Conservation (phyloP, 1,140 invertebrate genomes). For the Hormaphis cornu region DNA sequence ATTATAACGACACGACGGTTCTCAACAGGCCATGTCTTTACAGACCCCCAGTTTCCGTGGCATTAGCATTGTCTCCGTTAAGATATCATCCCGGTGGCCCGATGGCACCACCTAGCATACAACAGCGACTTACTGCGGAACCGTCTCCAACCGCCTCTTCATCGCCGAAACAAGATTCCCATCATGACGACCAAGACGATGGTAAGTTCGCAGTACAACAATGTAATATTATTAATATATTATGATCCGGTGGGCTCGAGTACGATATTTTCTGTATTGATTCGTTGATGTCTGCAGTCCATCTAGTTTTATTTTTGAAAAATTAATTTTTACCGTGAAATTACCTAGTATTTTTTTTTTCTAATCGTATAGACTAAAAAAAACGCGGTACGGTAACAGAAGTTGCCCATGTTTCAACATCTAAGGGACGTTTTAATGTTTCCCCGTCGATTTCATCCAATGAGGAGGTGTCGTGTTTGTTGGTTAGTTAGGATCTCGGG, state of each 20-base stretch:
- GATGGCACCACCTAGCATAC: conserved; percentile 43
- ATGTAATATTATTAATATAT: background rate
- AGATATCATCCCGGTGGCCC: conserved; percentile 41
- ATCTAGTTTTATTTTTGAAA: too few relatives aligned
- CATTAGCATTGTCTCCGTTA: conserved; percentile 44
- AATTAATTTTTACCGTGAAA: too few relatives aligned
- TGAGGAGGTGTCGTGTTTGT: too few relatives aligned
- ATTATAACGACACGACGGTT: background rate
- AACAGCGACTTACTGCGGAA: conserved; percentile 45
- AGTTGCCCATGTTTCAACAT: too few relatives aligned
- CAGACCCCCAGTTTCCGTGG: conserved; percentile 49
- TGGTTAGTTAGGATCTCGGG: too few relatives aligned
- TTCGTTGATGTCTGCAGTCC: too few relatives aligned
- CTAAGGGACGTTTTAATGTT: too few relatives aligned
- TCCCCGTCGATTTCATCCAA: too few relatives aligned
- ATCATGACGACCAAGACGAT: conserved; percentile 35
- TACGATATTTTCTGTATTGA: too few relatives aligned
- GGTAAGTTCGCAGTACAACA: background rate
- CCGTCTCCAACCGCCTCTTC: conserved; percentile 44
- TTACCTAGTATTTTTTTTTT: too few relatives aligned
- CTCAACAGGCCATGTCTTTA: conserved; percentile 36
- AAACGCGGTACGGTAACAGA: too few relatives aligned
- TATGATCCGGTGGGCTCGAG: background rate
- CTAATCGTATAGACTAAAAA: too few relatives aligned
- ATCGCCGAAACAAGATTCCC: conserved; percentile 37